Evolutionary conservation across 2,113 vertebrate species (phyloP), one percentile per base, ranked within the genome.

Genomic region (Marmota monax): DNA sequence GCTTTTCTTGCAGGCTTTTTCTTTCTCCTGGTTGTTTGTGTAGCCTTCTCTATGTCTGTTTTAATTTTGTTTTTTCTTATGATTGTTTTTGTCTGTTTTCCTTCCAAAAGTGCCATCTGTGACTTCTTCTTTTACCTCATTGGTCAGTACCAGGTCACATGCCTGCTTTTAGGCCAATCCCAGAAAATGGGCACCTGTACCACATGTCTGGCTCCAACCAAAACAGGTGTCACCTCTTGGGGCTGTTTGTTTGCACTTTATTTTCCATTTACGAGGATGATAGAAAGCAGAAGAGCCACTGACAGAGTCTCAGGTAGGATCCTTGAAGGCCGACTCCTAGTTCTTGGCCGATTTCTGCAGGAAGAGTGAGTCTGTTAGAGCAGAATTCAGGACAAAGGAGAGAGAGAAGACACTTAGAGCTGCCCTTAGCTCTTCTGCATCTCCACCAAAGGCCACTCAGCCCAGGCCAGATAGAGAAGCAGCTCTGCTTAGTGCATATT

Each of bases 401-500:
- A 20, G 16, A 32, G 2, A 14, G 45, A 23, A 74, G 18, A 67
- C 4, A 34, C 7, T 56, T 8, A 34, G 13, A 8, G 20, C 7
- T 56, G 23, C 27, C 51, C 77, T 88, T 39, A 4, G 53, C 14
- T 42, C 73, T 67, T 73, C 16, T 56, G 48, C 6, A 8, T 69
- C 63, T 61, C 37, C 13, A 8, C 48, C 2, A 14, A 42, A n/a
- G 18, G 42, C 39, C 17, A 10, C 13, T n/a, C 7, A 14, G 22
- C 25, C 45, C n/a, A 17, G 8, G 76, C 27, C 61, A 53, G 22
- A 23, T 6, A 2, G 23, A 67, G 5, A 37, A 45, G 17, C 25
- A 7, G 6, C 22, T 32, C 63, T n/a, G 23, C 14, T 14, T 7
- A 2, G 17, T 23, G 34, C 13, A 1, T 18, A 7, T 9, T 4